These are phyloP conservation scores for Grammomys dolichurus DNA, from an alignment of 2,113 vertebrate species.

Conservation along the genomic window DNA sequence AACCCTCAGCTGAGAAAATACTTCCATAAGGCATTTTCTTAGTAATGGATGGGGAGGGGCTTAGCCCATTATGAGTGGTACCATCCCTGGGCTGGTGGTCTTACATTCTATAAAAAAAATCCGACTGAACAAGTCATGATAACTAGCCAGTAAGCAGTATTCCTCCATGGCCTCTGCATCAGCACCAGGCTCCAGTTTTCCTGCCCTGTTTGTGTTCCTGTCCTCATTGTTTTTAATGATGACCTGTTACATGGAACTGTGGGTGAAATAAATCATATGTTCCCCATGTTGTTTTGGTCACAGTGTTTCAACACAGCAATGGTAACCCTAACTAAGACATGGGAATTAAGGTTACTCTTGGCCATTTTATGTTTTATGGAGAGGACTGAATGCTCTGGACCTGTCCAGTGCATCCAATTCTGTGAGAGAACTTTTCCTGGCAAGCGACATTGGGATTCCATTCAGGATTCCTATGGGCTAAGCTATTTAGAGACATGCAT, in stretches of 20 bases:
- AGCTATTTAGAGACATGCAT: background rate
- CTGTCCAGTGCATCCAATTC: background rate
- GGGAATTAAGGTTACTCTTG: background rate
- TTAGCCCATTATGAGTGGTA: background rate
- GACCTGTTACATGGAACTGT: background rate
- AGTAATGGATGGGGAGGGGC: background rate
- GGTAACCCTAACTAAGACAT: background rate
- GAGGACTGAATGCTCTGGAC: background rate
- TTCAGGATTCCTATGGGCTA: slow-evolving; percentile 35
- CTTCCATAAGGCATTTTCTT: background rate
- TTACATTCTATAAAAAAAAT: background rate
- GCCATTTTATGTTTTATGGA: slow-evolving; percentile 10
- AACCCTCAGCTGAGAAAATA: background rate
- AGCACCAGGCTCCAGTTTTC: background rate
- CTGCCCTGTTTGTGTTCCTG: background rate
- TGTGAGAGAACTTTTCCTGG: background rate
- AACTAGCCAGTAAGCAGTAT: background rate
- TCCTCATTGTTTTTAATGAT: background rate
- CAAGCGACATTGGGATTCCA: background rate
- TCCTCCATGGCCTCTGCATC: background rate
- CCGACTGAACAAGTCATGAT: background rate
- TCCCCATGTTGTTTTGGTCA: background rate
- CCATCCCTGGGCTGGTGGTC: background rate
- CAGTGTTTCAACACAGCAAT: background rate
- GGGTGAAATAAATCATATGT: background rate